Evolutionary conservation across 2,797 vertebrate genomes (phyloP).

Genomic region (Chelidonichthys spinosus): DNA sequence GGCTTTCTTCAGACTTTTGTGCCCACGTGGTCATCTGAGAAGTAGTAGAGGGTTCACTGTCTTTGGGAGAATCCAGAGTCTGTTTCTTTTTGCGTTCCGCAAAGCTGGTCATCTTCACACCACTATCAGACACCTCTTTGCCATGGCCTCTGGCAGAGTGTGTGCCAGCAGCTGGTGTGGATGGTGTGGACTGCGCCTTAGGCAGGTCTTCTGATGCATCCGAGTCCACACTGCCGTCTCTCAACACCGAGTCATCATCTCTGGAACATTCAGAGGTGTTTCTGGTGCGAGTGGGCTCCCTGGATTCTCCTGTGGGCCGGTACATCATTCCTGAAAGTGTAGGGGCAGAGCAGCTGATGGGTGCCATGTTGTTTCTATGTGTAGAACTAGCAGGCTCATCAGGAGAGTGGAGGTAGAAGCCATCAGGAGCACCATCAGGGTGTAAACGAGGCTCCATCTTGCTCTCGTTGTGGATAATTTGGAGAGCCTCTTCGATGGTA

Average conservation of each 20-base stretch:
- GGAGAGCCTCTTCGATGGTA: slow-evolving; percentile 94
- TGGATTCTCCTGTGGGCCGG: slow-evolving; percentile 66
- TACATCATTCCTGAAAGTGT: slow-evolving; percentile 81
- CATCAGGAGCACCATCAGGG: slow-evolving; percentile 92
- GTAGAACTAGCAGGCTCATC: slow-evolving; percentile 79
- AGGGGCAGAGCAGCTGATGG: slow-evolving; percentile 82
- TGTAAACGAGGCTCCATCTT: slow-evolving; percentile 91
- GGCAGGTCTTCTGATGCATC: slow-evolving; percentile 88
- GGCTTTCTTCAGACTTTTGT: slow-evolving; percentile 82
- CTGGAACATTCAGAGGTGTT: slow-evolving; percentile 85
- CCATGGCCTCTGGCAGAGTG: slow-evolving; percentile 59
- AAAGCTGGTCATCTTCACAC: slow-evolving; percentile 93
- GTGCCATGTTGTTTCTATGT: slow-evolving; percentile 63
- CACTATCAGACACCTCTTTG: slow-evolving; percentile 80
- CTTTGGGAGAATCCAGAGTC: slow-evolving; percentile 74
- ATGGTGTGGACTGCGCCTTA: slow-evolving; percentile 79
- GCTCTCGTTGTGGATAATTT: slow-evolving; percentile 93
- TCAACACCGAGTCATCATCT: slow-evolving; percentile 88
- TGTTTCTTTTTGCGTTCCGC: slow-evolving; percentile 91
- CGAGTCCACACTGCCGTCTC: slow-evolving; percentile 88
- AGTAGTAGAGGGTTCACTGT: slow-evolving; percentile 51
- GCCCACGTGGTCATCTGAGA: slow-evolving; percentile 75
- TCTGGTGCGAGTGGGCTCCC: slow-evolving; percentile 70
- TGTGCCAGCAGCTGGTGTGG: slow-evolving; percentile 69
- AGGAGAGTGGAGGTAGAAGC: slow-evolving; percentile 93